These are phyloP conservation scores for Sitobion miscanthi DNA, from an alignment of 1,140 invertebrate genomes.

Conservation along the genomic window DNA sequence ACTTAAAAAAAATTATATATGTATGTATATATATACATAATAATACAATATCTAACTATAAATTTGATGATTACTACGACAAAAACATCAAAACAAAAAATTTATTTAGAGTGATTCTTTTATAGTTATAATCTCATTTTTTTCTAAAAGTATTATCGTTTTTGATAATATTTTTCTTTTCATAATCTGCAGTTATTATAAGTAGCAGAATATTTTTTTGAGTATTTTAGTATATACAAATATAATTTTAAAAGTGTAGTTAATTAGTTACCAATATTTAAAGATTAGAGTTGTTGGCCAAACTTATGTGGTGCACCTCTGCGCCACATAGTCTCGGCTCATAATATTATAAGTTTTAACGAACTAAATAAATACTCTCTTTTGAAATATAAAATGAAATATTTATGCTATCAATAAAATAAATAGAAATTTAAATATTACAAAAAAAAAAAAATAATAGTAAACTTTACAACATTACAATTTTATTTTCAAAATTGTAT, in stretches of 20 bases:
- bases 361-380: not conserved
- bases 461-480: not conserved
- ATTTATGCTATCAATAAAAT: too few relatives aligned
- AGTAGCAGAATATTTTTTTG: not conserved
- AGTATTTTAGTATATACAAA: not conserved
- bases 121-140: not conserved
- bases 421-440: not conserved
- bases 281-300: not conserved
- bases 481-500: too few relatives aligned
- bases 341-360: not conserved
- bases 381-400: not conserved
- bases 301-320: too few relatives aligned
- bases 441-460: not conserved
- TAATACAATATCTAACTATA: too few relatives aligned
- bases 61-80: not conserved
- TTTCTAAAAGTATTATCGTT: not conserved
- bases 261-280: not conserved
- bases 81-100: not conserved
- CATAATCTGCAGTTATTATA: not conserved
- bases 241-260: not conserved
- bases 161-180: not conserved
- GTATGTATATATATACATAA: too few relatives aligned
- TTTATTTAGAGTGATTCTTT: not conserved
- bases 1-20: not conserved
- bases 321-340: too few relatives aligned